phyloP scores from a whole-genome alignment of 1,140 invertebrate genomes.

The Platyura marginata region DNA sequence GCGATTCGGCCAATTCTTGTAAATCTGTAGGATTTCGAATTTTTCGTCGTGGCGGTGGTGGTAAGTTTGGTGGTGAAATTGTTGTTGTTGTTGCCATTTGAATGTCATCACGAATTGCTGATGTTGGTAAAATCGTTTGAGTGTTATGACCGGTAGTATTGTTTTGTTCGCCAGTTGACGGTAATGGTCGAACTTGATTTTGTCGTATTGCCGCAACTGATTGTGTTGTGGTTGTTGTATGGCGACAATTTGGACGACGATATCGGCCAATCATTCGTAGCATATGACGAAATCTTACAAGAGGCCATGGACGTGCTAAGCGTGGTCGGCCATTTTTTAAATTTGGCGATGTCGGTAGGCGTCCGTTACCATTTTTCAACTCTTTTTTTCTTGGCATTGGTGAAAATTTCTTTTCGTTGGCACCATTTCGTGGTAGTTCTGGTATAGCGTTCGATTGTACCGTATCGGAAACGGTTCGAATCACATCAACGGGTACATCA shows the following conservation, averaged over 20 bases:
- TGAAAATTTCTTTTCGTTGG: background rate
- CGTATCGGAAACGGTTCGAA: background rate
- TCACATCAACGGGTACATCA: slow-evolving; percentile 9
- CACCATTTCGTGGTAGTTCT: background rate
- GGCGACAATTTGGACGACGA: slow-evolving; percentile 11
- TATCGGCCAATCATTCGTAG: slow-evolving; percentile 19
- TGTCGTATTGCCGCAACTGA: slow-evolving; percentile 12
- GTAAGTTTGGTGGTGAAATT: slow-evolving; percentile 25
- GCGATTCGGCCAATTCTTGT: slow-evolving; percentile 29
- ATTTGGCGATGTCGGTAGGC: background rate
- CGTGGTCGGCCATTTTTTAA: background rate
- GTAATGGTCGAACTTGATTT: slow-evolving; percentile 19
- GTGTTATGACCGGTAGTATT: slow-evolving; percentile 5
- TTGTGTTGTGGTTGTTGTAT: slow-evolving; percentile 6
- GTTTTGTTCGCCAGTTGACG: slow-evolving; percentile 2
- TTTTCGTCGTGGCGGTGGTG: slow-evolving; percentile 26
- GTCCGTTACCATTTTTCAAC: slow-evolving; percentile 1
- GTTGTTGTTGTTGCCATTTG: slow-evolving; percentile 10
- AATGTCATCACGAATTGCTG: slow-evolving; percentile 18
- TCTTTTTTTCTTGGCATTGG: background rate
- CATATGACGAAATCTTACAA: slow-evolving; percentile 15
- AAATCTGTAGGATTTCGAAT: slow-evolving; percentile 24
- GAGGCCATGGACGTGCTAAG: slow-evolving; percentile 7
- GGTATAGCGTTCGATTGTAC: too few relatives aligned
- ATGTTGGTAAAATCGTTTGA: slow-evolving; percentile 19